Base-by-base conservation (phyloP, 2,888 invertebrate species). In the Kryphioiulus occultus region DNA sequence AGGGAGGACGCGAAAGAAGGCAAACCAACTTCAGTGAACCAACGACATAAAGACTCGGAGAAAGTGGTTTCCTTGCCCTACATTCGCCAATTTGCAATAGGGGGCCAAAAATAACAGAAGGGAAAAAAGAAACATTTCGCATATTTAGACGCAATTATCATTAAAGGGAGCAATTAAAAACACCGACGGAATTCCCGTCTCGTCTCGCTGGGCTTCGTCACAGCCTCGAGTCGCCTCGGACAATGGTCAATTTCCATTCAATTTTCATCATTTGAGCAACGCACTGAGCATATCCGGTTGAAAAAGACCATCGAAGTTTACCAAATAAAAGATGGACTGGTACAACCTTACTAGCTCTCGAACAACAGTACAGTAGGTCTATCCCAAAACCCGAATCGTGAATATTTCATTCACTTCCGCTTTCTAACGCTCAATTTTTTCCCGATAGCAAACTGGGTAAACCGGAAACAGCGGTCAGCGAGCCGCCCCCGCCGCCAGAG, bases 41-140 rank as follows among this genome's bases (percentile, higher is more conserved):
- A 47, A 47, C 47, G 47, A 17, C 47, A 47, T 53, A 53, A 53
- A 53, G 53, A 53, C 53, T 53, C 53, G 53, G 53, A 17, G 53
- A 53, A 53, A 53, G 53, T 53, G 53, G 53, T 59, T 22, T 59
- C 59, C 59, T 59, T 59, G 59, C 22, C 59, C 59, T 59, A 59
- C 59, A 59, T 59, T 59, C 59, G n/a, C 59, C 59, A 59, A 59
- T 22, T 59, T 59, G 4, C 59, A n/a, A 59, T 9, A 59, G 5
- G 7, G 17, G 17, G 59, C 22, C 22, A 59, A n/a, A n/a, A n/a
- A n/a, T n/a, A n/a, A n/a, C n/a, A n/a, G n/a, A n/a, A n/a, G n/a
- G n/a, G n/a, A n/a, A n/a, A n/a, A n/a, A n/a, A n/a, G n/a, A n/a
- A n/a, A 22, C 22, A 5, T 17, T 22, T 5, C 0, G 5, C 59